phyloP scores from a whole-genome alignment of 2,888 invertebrate species.

The Dilophus febrilis region DNA sequence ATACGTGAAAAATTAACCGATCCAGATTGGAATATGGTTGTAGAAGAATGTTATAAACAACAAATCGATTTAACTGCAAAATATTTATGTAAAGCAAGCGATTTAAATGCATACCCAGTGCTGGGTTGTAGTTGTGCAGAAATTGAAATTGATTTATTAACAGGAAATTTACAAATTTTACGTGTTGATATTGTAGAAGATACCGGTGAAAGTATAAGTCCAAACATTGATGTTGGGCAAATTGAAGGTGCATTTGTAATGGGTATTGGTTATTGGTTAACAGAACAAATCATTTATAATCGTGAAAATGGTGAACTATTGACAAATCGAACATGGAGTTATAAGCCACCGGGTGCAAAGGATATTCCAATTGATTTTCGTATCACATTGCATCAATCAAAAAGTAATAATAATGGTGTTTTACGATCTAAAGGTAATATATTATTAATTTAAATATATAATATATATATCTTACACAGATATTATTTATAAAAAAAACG shows the following conservation, averaged over 20 bases:
- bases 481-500: too few species aligned
- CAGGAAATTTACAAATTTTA: constrained; percentile 41
- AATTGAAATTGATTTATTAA: constrained; percentile 52
- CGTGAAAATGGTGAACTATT: constrained; percentile 39
- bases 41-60: constrained; percentile 33
- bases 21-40: constrained; percentile 39
- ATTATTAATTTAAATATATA: too few species aligned
- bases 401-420: constrained; percentile 42
- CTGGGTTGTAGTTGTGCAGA: constrained; percentile 45
- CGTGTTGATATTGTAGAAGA: constrained; percentile 50
- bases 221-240: constrained; percentile 50
- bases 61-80: constrained; percentile 43
- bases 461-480: too few species aligned
- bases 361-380: constrained; percentile 54
- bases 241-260: constrained; percentile 57
- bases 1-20: constrained; percentile 34
- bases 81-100: constrained; percentile 36
- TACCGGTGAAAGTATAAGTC: constrained; percentile 47
- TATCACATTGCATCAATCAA: constrained; percentile 40
- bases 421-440: constrained; percentile 46
- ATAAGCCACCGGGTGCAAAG: constrained; percentile 49
- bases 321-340: constrained; percentile 57
- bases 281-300: constrained; percentile 44
- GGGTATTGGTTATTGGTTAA: constrained; percentile 53
- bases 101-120: constrained; percentile 41